Conservation (phyloP, 2,888 invertebrate species). For the Gnatocerus cornutus region DNA sequence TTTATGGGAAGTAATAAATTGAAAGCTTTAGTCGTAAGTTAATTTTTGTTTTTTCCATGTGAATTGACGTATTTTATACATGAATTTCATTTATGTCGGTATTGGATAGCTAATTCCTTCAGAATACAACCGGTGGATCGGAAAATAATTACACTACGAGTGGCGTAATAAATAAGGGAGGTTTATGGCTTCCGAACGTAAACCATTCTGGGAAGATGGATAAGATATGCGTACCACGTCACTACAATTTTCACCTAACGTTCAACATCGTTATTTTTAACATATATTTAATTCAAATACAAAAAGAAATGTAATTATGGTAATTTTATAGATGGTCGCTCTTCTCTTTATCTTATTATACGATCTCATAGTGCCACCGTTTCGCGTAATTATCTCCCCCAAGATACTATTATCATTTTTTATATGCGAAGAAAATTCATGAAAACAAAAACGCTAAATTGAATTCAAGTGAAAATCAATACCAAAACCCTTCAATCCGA, state of each 20-base stretch:
- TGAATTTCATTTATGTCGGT: not conserved
- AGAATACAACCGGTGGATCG: not conserved
- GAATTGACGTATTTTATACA: conserved; percentile 16
- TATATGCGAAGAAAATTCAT: conserved; percentile 34
- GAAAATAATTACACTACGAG: conserved; percentile 27
- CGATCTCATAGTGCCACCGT: conserved; percentile 27
- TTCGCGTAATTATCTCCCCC: conserved; percentile 25
- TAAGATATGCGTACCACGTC: conserved; percentile 27
- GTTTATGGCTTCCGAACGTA: conserved; percentile 27
- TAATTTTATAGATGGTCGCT: conserved; percentile 34
- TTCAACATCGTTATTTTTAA: conserved; percentile 7
- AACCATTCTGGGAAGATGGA: conserved; percentile 19
- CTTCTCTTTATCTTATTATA: conserved; percentile 30
- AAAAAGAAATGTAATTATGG: conserved; percentile 30
- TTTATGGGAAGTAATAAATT: conserved; percentile 32
- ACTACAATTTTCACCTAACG: not conserved
- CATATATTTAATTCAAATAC: conserved; percentile 12
- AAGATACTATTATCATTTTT: conserved; percentile 36
- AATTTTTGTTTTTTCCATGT: conserved; percentile 30
- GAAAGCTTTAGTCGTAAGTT: conserved; percentile 24
- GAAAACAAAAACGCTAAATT: conserved; percentile 18
- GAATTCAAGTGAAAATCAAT: conserved; percentile 13
- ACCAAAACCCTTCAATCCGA: not conserved
- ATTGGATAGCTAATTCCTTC: not conserved
- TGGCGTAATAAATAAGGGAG: conserved; percentile 14